phyloP scores from a whole-genome alignment of 2,797 vertebrate species.

The Brachymystax lenok region DNA sequence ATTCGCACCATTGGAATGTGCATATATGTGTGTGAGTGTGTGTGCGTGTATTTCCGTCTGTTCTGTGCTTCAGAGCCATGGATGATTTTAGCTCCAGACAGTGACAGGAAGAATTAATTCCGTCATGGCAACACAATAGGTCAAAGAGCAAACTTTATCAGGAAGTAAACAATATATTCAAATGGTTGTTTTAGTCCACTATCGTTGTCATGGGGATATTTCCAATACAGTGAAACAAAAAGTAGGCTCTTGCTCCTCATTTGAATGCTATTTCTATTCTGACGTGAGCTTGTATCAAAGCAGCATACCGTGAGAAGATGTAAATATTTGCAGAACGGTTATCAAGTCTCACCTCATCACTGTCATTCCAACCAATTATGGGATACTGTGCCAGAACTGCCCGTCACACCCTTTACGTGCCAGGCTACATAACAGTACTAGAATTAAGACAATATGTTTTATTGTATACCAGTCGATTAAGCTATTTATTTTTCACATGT shows the following conservation, averaged over 20 bases:
- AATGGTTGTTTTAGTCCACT: conserved; percentile 28
- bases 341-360: conserved; percentile 60
- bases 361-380: conserved; percentile 55
- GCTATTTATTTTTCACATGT: neutral
- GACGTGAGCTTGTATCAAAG: neutral
- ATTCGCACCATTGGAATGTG: neutral
- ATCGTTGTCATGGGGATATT: conserved; percentile 17
- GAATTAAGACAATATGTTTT: no score
- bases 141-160: conserved; percentile 34
- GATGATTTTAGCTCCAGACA: conserved; percentile 2
- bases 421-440: neutral
- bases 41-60: neutral
- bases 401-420: conserved; percentile 37
- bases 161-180: conserved; percentile 31
- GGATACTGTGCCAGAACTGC: conserved; percentile 50
- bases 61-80: conserved; percentile 35
- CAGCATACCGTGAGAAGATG: conserved; percentile 44
- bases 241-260: neutral
- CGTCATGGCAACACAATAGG: conserved; percentile 28
- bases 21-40: neutral
- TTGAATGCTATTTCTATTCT: conserved; percentile 23
- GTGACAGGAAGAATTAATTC: conserved; percentile 30
- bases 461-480: no score
- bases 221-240: neutral
- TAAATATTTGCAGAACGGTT: conserved; percentile 34